Evolutionary conservation across 23 tunicate genomes (phyloP), one percentile per base, ranked within the genome.

Genomic region (Styela plicata): DNA sequence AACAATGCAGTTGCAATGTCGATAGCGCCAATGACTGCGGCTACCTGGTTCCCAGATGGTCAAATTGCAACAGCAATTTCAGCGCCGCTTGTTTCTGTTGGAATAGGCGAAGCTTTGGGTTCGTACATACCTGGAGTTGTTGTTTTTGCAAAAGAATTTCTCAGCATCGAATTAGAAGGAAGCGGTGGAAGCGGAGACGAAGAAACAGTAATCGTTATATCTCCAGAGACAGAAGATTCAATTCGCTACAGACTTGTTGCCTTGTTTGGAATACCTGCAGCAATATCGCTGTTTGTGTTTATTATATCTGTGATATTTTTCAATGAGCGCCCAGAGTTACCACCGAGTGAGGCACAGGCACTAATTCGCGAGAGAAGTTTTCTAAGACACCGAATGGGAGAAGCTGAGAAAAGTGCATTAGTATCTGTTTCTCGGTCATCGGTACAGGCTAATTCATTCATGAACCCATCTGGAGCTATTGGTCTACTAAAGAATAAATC

Each of bases 41-140:
- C 96, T 18, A 81, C 88, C 0, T 90, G 96, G 96, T 90, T 90
- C 76, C 90, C 96, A 0, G 33, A 68, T 22, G 84, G 88, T 25
- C 90, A 90, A 68, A 61, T 86, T 1, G 96, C 96, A 26, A 90
- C 89, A 13, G 89, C 89, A 22, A 82, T 90, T 17, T 80, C 85
- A 0, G 36, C 79, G 3, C n/a, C 90, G 44, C 65, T 86, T 34
- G 69, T 86, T 27, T 70, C 85, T 17, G 90, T 86, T 20, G 90
- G 90, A 0, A 73, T 63, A 2, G 85, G 85, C 0, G 90, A 80
- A 1, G 81, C 90, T 5, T n/a, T 86, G 30, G 90, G 90, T 25
- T 80, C 90, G 13, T 79, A 63, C 61, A 62, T 86, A 27, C 90
- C 90, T 2, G 31, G 62, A 2, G 25, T 77, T 19, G 53, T 80